phyloP scores from a whole-genome alignment of 2,113 vertebrate genomes.

The Caracal caracal region DNA sequence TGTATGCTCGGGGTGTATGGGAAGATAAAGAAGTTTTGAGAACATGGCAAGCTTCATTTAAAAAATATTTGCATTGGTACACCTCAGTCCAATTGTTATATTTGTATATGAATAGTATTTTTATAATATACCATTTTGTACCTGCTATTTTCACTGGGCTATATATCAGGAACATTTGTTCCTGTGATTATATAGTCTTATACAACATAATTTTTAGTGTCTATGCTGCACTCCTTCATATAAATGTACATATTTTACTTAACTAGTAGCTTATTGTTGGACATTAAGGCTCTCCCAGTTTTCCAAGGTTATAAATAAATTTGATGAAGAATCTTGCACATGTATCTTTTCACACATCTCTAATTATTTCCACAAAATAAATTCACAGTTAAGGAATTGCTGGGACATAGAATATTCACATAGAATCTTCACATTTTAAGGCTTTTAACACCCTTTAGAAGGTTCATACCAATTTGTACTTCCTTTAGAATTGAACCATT shows the following conservation, averaged over 20 bases:
- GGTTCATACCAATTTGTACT: constrained; percentile 48
- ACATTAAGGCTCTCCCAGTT: background rate
- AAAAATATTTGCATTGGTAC: constrained; percentile 11
- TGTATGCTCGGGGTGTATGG: background rate
- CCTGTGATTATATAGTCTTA: background rate
- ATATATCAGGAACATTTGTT: constrained; percentile 22
- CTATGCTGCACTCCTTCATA: background rate
- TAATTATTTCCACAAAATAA: constrained; percentile 60
- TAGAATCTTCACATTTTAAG: constrained; percentile 17
- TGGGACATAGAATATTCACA: background rate
- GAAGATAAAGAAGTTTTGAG: constrained; percentile 30
- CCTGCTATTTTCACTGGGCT: background rate
- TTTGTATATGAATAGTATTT: constrained; percentile 9
- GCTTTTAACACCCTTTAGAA: constrained; percentile 30
- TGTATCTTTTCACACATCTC: constrained; percentile 51
- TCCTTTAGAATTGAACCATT: constrained; percentile 6
- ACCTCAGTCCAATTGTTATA: background rate
- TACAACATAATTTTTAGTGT: constrained; percentile 22
- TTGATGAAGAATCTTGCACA: constrained; percentile 51
- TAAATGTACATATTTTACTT: constrained; percentile 20
- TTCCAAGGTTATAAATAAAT: constrained; percentile 50
- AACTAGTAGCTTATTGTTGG: constrained; percentile 41
- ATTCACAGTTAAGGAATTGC: constrained; percentile 56
- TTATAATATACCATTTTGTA: background rate
- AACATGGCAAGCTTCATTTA: constrained; percentile 7